Evolutionary conservation across 2,113 vertebrate genomes (phyloP).

Genomic region (Promerops cafer): DNA sequence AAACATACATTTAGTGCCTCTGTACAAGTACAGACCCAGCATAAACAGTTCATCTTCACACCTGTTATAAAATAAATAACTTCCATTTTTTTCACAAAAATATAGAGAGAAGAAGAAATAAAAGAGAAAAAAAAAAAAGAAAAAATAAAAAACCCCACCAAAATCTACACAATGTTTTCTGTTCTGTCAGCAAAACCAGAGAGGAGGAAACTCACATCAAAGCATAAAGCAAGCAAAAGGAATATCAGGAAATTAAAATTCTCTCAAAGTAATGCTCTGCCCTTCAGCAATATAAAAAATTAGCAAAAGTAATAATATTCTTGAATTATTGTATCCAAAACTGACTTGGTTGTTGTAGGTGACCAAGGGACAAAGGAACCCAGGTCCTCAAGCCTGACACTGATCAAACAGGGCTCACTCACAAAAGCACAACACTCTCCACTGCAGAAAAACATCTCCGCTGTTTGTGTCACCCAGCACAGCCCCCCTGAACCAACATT

Average conservation of each 20-base stretch:
- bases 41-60: not conserved
- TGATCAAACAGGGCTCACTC: fast-evolving
- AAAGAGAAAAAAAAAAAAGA: not conserved
- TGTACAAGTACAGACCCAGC: not conserved
- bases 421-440: not conserved
- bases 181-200: not conserved
- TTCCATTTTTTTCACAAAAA: too few species aligned
- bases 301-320: not conserved
- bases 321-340: not conserved
- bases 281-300: not conserved
- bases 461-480: not conserved
- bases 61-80: not conserved
- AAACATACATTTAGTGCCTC: not conserved
- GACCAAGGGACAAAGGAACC: not conserved
- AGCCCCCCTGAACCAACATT: not conserved
- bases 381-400: not conserved
- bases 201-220: not conserved
- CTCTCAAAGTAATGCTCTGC: not conserved
- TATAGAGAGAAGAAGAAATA: not conserved
- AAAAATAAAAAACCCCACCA: not conserved
- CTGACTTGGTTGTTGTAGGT: too few species aligned
- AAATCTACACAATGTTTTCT: not conserved
- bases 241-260: not conserved
- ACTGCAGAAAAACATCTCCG: fast-evolving
- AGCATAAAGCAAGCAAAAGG: not conserved